Base-by-base conservation (phyloP, 1,140 invertebrate genomes). In the Temnothorax longispinosus region DNA sequence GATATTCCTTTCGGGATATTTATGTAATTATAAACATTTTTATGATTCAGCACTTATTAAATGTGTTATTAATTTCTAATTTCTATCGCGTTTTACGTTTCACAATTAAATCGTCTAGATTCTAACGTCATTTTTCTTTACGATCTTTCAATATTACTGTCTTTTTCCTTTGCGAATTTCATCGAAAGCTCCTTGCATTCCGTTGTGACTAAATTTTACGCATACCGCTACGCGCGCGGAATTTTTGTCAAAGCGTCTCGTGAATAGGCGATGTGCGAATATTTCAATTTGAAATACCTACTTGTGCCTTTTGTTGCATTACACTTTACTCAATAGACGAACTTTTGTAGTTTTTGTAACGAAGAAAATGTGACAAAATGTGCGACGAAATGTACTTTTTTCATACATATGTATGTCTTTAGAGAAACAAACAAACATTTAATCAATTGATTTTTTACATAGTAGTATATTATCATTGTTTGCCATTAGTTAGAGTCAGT, bases 191-290 rank as follows among this genome's bases (percentile, higher is more conserved):
- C 8, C 15, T 44, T 82, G 80, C 35, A 82, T 74, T 82, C 38
- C 52, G 5, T 58, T 11, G 27, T 27, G 54, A 72, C 52, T 82
- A 82, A 72, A 82, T 74, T 82, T 82, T 60, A 84, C 77, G 67
- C 82, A 85, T 74, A 80, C 71, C 82, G 65, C 60, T 50, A 50
- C 44, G 50, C 84, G 44, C 44, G 44, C 80, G 86, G 74, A 89
- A 80, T 77, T 91, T 91, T 88, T 85, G 62, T 69, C 58, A 80
- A 86, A 82, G 80, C 54, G 27, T n/a, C 78, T 72, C 38, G 67
- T 60, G 80, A 82, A 58, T 58, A 60, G 38, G 21, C 27, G 67
- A 74, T 69, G 67, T 44, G 65, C 67, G 65, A 82, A 58, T 58
- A 74, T 82, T 82, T 82, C 77, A 35, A 81, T 72, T 82, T 74